Evolutionary conservation across 2,113 vertebrate species (phyloP).

Genomic region (Alethe castanea): DNA sequence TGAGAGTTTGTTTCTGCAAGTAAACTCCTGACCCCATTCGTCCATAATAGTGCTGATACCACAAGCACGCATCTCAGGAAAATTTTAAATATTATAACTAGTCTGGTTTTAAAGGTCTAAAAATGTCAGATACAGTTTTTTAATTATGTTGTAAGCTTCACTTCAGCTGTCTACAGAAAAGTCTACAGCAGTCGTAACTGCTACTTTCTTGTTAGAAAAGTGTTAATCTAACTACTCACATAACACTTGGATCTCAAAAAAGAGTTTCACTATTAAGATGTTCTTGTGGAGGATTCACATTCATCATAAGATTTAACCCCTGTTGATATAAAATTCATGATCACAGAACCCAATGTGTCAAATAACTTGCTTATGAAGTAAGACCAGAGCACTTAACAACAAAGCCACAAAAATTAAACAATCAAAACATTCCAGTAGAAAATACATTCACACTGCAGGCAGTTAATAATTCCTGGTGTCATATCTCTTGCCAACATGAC

Average conservation of each 20-base stretch:
- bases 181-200: neutral
- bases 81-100: neutral
- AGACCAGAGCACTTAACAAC: neutral
- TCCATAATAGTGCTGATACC: neutral
- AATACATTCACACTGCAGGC: neutral
- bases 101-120: neutral
- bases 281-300: neutral
- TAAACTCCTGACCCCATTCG: neutral
- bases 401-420: neutral
- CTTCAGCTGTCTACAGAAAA: neutral
- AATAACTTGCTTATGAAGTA: neutral
- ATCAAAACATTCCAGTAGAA: neutral
- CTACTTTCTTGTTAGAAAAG: neutral
- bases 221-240: neutral
- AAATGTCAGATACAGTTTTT: neutral
- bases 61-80: neutral
- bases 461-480: neutral
- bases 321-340: neutral
- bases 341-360: neutral
- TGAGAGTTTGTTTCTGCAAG: neutral
- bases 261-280: neutral
- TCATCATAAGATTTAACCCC: neutral
- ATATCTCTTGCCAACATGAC: neutral
- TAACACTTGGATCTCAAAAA: neutral
- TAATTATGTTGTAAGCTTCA: neutral